Evolutionary conservation across 2,797 vertebrate species (phyloP).

Genomic region (Notoglanidium macrostoma): DNA sequence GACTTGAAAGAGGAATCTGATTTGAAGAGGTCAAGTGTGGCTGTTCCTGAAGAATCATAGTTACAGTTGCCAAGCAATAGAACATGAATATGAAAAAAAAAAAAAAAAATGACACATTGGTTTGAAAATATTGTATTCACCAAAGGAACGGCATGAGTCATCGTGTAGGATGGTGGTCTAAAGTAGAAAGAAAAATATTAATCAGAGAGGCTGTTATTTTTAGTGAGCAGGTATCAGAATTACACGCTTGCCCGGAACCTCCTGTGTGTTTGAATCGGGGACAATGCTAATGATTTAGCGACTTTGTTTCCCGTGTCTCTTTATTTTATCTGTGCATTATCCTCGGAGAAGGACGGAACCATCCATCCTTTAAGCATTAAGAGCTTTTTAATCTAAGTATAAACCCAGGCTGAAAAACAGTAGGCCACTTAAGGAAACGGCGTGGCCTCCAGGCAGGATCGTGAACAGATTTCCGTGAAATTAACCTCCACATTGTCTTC

Average conservation of each 20-base stretch:
- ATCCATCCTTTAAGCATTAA: background rate
- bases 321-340: background rate
- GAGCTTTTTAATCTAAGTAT: conserved; percentile 17
- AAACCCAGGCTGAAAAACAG: background rate
- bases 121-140: background rate
- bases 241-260: background rate
- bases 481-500: background rate
- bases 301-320: background rate
- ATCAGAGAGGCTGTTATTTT: background rate
- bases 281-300: background rate
- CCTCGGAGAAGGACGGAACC: background rate
- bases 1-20: background rate
- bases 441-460: background rate
- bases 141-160: conserved; percentile 21
- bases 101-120: background rate
- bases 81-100: background rate
- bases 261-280: background rate
- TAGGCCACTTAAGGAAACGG: conserved; percentile 5
- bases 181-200: background rate
- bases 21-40: background rate
- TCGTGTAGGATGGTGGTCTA: conserved; percentile 20
- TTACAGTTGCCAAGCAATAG: conserved; percentile 25
- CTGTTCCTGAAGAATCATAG: background rate
- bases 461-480: background rate
- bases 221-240: background rate